Conservation (phyloP, 2,797 vertebrate species). For the Percopsis omiscomaycus region DNA sequence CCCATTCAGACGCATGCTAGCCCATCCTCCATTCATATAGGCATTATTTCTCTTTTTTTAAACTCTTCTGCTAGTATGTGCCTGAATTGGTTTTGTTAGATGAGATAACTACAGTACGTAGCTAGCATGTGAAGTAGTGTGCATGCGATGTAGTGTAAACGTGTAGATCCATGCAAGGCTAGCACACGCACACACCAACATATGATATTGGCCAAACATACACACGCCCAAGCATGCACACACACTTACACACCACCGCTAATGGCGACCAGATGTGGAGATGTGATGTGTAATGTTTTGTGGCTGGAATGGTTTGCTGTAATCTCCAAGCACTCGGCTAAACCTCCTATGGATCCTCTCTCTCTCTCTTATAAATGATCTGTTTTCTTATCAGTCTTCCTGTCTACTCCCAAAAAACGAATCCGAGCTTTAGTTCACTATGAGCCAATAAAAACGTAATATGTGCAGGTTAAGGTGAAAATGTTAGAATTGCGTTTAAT, state of each 20-base stretch:
- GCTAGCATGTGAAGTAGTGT: too few species aligned
- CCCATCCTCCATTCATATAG: constrained; percentile 4
- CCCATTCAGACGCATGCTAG: constrained; percentile 30
- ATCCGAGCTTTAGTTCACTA: constrained; percentile 3
- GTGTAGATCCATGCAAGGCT: constrained; percentile 3
- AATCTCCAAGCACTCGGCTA: constrained; percentile 26
- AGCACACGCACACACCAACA: constrained; percentile 17
- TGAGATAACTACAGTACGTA: too few species aligned
- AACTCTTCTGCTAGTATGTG: too few species aligned
- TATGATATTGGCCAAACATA: constrained; percentile 17
- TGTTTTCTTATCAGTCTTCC: constrained; percentile 13
- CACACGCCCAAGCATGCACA: constrained; percentile 33
- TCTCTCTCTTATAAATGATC: constrained; percentile 1
- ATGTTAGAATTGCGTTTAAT: too few species aligned
- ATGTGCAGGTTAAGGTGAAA: background rate
- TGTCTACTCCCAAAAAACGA: constrained; percentile 14
- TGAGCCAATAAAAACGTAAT: background rate
- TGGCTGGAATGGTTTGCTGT: constrained; percentile 29
- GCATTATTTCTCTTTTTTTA: too few species aligned
- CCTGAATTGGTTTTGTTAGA: too few species aligned
- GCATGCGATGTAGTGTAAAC: too few species aligned
- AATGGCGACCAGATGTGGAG: constrained; percentile 64
- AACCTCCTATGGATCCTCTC: constrained; percentile 25
- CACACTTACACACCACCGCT: constrained; percentile 31
- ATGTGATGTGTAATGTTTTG: constrained; percentile 47